Evolutionary conservation across 1,140 invertebrate genomes (phyloP), one percentile per base, ranked within the genome.

Genomic region (Drosophila sp.): DNA sequence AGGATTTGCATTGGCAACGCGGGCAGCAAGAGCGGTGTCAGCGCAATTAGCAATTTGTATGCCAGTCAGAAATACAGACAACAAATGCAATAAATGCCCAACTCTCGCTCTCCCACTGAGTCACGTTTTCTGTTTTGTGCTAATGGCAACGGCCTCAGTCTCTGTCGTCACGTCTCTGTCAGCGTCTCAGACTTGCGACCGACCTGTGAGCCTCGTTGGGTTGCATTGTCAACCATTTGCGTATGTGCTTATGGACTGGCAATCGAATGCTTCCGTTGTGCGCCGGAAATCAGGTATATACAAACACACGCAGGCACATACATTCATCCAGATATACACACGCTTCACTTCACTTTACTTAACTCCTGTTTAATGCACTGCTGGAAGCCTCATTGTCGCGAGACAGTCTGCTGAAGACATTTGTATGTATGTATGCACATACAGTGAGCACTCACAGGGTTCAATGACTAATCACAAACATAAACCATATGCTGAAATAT

Each of bases 231-330:
- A 70, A 72, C 50, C 38, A 50, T 41, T 58, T 73, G 64, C 61
- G 54, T 78, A 65, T 81, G 32, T 38, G 11, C 21, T n/a, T 78
- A 65, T 82, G 32, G 11, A n/a, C 21, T n/a, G 65, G 57, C 81
- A 86, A 84, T 86, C 82, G 82, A 87, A 87, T 89, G 82, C 83
- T 89, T 89, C 84, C 83, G 83, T 65, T 83, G 72, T 36, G 58
- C 66, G 77, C 83, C 83, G 83, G 83, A 89, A 89, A 89, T 89
- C 83, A 89, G 83, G 83, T 89, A 87, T 72, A 78, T 18, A 70
- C 25, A 59, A n/a, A 58, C 7, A 14, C 32, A 36, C 13, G 7
- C 16, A 36, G 0, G 16, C 50, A 53, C 13, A 51, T 27, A 29
- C n/a, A 9, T 4, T 16, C 32, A 53, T 14, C 9, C 13, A 18